Percentiles rank a stretch among this genome's conserved stretches.
phyloP scores from a whole-genome alignment of 2,113 vertebrate species.

The Crotalus horridus region DNA sequence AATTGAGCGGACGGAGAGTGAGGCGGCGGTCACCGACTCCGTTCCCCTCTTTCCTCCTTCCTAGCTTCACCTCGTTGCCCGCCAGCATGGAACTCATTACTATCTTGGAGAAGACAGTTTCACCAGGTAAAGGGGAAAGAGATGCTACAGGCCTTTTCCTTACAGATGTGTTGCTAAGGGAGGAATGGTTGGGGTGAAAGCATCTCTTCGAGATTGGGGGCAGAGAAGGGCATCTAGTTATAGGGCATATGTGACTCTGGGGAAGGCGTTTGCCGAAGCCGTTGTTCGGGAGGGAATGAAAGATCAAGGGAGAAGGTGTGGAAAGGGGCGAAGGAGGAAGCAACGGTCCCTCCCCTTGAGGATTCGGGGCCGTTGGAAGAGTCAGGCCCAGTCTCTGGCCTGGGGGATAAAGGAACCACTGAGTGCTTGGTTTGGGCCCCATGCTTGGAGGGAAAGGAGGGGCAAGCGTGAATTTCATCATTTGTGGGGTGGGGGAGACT shows the following conservation, averaged over 20 bases:
- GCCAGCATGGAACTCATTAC: slow-evolving; percentile 90
- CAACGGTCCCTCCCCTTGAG: too few relatives aligned
- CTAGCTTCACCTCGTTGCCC: slow-evolving; percentile 58
- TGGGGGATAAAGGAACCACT: neutral
- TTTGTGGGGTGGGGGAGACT: neutral
- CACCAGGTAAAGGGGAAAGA: slow-evolving; percentile 73
- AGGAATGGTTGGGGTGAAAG: neutral
- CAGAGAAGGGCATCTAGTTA: neutral
- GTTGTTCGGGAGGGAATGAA: neutral
- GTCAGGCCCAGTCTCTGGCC: neutral
- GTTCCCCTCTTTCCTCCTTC: slow-evolving; percentile 46
- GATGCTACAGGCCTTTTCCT: neutral
- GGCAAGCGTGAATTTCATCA: neutral
- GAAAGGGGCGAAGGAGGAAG: too few relatives aligned
- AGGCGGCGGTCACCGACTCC: slow-evolving; percentile 34
- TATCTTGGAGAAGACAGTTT: slow-evolving; percentile 92
- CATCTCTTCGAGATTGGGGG: neutral
- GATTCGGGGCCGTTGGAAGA: neutral
- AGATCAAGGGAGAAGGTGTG: neutral
- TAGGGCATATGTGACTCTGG: neutral
- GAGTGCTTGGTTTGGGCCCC: neutral
- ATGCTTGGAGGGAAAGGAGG: neutral
- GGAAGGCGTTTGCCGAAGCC: neutral
- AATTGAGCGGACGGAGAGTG: neutral
- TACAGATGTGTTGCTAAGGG: neutral